Base-by-base conservation (phyloP, 2,888 invertebrate genomes). In the Pollenia labialis region DNA sequence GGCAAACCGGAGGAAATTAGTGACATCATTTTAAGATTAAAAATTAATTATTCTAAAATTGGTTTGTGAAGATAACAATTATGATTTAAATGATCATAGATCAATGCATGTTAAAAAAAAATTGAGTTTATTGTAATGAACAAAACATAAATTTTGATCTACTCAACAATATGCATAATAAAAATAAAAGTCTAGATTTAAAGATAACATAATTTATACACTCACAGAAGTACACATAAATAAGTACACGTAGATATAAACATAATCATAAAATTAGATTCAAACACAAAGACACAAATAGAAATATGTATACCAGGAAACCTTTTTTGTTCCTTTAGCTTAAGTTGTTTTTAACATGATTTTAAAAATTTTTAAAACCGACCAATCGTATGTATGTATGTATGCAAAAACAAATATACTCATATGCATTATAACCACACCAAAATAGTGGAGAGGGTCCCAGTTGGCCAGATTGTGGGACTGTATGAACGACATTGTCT, bases 131-230 rank as follows among this genome's bases (percentile, higher is more conserved):
- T 16, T 6, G 46, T 44, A 46, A 62, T 52, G 16, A 54, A 50
- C 62, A 81, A 74, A 58, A 44, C 74, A 84, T 84, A 87, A 87
- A 84, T 87, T 79, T 40, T 84, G 44, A 84, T 84, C 72, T 77
- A 75, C 68, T 68, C 68, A 74, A 58, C 64, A 68, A 69, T 68
- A 23, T 6, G 6, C 32, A 32, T 50, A 56, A 71, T 64, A 76
- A 48, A 69, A 71, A 77, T 66, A 83, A 83, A 83, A 72, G 64
- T 71, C 58, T 54, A 84, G 76, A 84, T 83, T 79, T 82, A 18
- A 14, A 48, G 74, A 82, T 79, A 75, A 71, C 50, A 72, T 80
- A 62, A 50, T 69, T 56, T 71, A 69, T 46, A 60, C 66, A 66
- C 18, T 48, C 40, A 74, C 60, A 71, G 4, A 56, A 16, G 2